These are phyloP conservation scores for Dendroctonus valens DNA, from an alignment of 1,140 invertebrate genomes.

Conservation along the genomic window DNA sequence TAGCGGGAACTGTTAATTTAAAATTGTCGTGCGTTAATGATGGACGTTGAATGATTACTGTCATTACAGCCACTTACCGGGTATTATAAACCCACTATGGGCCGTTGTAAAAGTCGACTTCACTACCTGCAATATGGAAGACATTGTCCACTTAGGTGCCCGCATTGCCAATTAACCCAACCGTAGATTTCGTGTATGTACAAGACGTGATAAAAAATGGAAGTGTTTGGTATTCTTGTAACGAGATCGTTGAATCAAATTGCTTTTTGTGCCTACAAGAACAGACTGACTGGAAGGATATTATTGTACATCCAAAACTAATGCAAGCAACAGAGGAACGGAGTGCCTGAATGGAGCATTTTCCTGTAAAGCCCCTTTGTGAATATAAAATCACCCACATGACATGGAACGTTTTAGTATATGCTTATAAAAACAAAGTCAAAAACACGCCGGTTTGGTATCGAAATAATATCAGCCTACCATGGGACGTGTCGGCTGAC, in stretches of 20 bases:
- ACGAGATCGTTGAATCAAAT: neutral
- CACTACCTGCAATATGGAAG: constrained; percentile 23
- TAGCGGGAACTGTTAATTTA: constrained; percentile 25
- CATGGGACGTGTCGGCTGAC: too few relatives aligned
- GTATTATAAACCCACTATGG: constrained; percentile 20
- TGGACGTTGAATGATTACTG: constrained; percentile 27
- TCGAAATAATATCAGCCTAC: too few relatives aligned
- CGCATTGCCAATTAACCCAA: constrained; percentile 19
- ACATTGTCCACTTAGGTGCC: constrained; percentile 20
- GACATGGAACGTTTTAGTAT: too few relatives aligned
- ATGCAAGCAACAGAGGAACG: too few relatives aligned
- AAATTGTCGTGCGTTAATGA: constrained; percentile 32
- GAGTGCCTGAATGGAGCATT: too few relatives aligned
- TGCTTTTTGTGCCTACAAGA: neutral
- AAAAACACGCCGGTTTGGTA: too few relatives aligned
- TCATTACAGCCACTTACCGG: constrained; percentile 25
- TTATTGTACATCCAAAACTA: too few relatives aligned
- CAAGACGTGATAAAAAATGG: constrained; percentile 2
- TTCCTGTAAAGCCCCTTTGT: too few relatives aligned
- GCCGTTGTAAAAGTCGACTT: constrained; percentile 12
- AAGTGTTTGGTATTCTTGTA: constrained; percentile 9
- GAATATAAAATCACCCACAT: too few relatives aligned
- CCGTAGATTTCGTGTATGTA: constrained; percentile 18
- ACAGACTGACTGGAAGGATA: too few relatives aligned
- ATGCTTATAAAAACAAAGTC: too few relatives aligned